These are phyloP conservation scores for Venustoraphidia nigricollis DNA, from an alignment of 2,888 invertebrate genomes.

Conservation along the genomic window DNA sequence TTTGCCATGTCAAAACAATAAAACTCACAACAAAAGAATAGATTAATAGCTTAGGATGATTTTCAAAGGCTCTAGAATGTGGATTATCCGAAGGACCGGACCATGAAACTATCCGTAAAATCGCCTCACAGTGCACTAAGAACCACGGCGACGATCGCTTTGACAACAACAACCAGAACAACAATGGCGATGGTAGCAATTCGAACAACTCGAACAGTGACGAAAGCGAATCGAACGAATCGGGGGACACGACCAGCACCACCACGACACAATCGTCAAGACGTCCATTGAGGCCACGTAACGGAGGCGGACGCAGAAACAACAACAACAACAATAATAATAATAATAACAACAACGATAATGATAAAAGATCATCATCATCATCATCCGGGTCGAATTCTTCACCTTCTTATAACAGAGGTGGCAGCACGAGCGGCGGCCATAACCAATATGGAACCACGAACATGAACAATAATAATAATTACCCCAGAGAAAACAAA, in stretches of 20 bases:
- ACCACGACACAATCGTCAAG: neutral
- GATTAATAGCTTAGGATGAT: neutral
- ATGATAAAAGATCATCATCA: neutral
- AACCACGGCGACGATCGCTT: slow-evolving; percentile 15
- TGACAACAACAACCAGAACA: neutral
- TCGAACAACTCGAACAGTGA: neutral
- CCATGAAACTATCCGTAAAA: slow-evolving; percentile 15
- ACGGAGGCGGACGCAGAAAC: no score
- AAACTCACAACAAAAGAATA: no score
- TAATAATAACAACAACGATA: slow-evolving; percentile 2
- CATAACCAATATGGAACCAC: slow-evolving; percentile 3
- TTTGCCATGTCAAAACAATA: no score
- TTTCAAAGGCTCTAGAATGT: slow-evolving; percentile 21
- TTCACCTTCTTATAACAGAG: neutral
- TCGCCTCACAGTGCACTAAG: slow-evolving; percentile 12
- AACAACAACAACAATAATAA: neutral
- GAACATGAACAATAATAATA: slow-evolving; percentile 2
- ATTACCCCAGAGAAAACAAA: slow-evolving; percentile 4
- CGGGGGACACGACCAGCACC: no score
- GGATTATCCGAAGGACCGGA: slow-evolving; percentile 16
- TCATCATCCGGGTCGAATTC: neutral
- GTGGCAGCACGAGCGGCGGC: neutral
- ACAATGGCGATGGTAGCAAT: slow-evolving; percentile 1
- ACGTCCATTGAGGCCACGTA: neutral
- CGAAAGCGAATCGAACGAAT: no score